These are phyloP conservation scores for Sclerurus mexicanus DNA, from an alignment of 2,113 vertebrate genomes.

Conservation along the genomic window DNA sequence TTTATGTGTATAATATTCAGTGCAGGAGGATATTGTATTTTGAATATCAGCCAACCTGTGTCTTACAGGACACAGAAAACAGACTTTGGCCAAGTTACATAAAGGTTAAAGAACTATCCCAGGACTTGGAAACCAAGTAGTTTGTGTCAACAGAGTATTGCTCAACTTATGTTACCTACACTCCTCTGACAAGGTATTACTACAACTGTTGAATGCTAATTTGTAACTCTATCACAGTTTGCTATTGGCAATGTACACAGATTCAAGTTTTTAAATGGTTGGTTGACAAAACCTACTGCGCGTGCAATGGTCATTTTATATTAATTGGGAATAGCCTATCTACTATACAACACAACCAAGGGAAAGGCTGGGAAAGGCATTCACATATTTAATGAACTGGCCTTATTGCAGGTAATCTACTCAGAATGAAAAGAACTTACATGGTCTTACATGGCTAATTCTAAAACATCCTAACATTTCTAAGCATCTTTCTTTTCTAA, in stretches of 20 bases:
- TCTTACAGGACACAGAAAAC: not conserved
- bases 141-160: not conserved
- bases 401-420: not conserved
- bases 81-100: not conserved
- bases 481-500: not conserved
- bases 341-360: not conserved
- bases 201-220: not conserved
- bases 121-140: not conserved
- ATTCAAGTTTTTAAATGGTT: not conserved
- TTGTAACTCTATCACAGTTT: not conserved
- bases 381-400: not conserved
- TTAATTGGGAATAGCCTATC: not conserved
- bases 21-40: not conserved
- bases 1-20: not conserved
- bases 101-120: not conserved
- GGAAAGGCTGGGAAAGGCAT: not conserved
- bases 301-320: not conserved
- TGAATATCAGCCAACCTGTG: not conserved
- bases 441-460: not conserved
- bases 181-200: not conserved
- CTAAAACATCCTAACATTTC: not conserved
- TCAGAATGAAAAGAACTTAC: not conserved
- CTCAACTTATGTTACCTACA: accelerated
- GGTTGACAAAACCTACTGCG: not conserved
- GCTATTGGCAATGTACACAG: not conserved